phyloP scores from a whole-genome alignment of 35 echinoderm and acorn worm species.

The Hemicentrotus pulcherrimus region DNA sequence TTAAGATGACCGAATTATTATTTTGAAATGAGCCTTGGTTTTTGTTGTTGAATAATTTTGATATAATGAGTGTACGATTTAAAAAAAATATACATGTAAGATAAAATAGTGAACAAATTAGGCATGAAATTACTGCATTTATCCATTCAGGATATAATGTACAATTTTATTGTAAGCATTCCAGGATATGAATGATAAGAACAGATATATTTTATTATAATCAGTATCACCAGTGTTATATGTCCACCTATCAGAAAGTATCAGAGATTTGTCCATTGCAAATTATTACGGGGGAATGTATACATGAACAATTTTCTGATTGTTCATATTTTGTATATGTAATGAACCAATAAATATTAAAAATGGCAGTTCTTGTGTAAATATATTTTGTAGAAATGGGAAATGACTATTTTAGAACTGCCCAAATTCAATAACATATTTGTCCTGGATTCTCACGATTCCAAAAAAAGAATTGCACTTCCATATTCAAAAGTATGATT shows the following conservation, averaged over 20 bases:
- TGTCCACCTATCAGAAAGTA: not conserved
- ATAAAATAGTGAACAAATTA: not conserved
- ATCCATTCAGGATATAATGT: not conserved
- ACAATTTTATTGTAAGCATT: not conserved
- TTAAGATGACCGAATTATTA: not conserved
- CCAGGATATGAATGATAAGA: not conserved
- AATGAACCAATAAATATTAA: not conserved
- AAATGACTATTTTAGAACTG: conserved; percentile 6
- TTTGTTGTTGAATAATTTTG: not conserved
- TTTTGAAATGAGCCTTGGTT: not conserved
- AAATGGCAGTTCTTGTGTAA: not conserved
- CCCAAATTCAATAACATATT: not conserved
- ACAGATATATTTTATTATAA: conserved; percentile 18
- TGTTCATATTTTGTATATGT: not conserved
- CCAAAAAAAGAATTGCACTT: not conserved
- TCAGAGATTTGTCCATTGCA: not conserved
- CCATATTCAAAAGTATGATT: not conserved
- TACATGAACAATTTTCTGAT: not conserved
- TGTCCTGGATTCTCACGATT: not conserved
- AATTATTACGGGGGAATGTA: not conserved
- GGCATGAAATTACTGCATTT: not conserved
- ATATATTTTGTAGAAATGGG: conserved; percentile 13
- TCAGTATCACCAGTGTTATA: not conserved
- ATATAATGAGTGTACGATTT: not conserved
- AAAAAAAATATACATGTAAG: not conserved